Evolutionary conservation across 1,140 invertebrate species (phyloP).

Genomic region (Heliconius hewitsoni): DNA sequence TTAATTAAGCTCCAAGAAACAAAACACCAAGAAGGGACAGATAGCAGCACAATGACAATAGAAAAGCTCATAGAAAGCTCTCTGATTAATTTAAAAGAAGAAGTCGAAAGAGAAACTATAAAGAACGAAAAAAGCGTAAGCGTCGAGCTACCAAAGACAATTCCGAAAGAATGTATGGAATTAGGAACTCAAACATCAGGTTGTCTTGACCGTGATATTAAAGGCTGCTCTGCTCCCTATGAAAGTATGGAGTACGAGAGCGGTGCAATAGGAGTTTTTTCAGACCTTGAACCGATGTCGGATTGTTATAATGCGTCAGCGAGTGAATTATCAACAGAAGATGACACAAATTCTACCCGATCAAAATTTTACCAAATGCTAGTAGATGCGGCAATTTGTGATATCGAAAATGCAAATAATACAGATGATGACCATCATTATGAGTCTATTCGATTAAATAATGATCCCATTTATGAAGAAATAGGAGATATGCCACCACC

Average conservation of each 20-base stretch:
- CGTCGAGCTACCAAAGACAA: slow-evolving; percentile 37
- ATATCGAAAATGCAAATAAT: slow-evolving; percentile 83
- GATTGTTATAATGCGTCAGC: slow-evolving; percentile 86
- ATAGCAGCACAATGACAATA: slow-evolving; percentile 83
- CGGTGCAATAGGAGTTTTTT: slow-evolving; percentile 76
- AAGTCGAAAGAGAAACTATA: slow-evolving; percentile 68
- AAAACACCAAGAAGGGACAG: slow-evolving; percentile 79
- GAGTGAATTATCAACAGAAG: slow-evolving; percentile 83
- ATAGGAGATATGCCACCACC: slow-evolving; percentile 90
- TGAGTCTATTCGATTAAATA: slow-evolving; percentile 87
- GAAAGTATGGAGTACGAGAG: slow-evolving; percentile 82
- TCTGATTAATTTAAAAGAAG: slow-evolving; percentile 80
- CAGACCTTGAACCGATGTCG: slow-evolving; percentile 81
- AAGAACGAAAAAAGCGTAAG: slow-evolving; percentile 50
- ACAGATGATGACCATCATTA: slow-evolving; percentile 87
- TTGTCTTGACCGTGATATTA: slow-evolving; percentile 64
- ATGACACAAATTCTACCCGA: slow-evolving; percentile 82
- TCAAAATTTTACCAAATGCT: slow-evolving; percentile 87
- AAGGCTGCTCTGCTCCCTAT: slow-evolving; percentile 81
- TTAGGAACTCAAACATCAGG: slow-evolving; percentile 36
- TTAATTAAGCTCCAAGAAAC: slow-evolving; percentile 82
- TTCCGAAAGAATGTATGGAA: slow-evolving; percentile 39
- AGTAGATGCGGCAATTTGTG: slow-evolving; percentile 84
- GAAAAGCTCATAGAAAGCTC: slow-evolving; percentile 83
- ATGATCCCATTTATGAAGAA: slow-evolving; percentile 95